Base-by-base conservation (phyloP, 2,113 vertebrate species). In the Aegotheles bennettii region DNA sequence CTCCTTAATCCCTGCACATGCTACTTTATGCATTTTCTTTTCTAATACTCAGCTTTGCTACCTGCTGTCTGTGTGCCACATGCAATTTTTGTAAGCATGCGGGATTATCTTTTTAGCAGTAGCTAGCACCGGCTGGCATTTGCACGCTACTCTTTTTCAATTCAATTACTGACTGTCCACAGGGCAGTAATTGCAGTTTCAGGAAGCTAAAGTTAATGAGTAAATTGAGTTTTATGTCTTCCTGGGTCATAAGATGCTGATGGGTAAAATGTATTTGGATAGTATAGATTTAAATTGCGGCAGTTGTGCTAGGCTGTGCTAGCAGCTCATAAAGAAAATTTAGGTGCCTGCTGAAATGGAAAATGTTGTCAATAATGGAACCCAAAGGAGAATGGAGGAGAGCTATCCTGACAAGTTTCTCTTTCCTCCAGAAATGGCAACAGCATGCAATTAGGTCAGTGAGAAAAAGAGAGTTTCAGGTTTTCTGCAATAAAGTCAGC, bases 131-230 rank as follows among this genome's bases (percentile, higher is more conserved):
- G 13, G 25, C 77, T 93, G 61, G 25, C 42, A 60, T 94, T 91
- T 93, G 75, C 38, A 54, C 95, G 63, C 75, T 77, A 9, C 50
- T 45, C 53, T 0, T 67, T 69, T 36, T 90, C 75, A 84, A 7
- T 83, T 95, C 70, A 93, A 60, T 93, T 96, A 71, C 54, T 88
- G 70, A n/a, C 68, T 84, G 35, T 67, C 82, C 90, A 88, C 56
- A 45, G 68, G 68, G 64, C 85, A 90, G 85, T 93, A 95, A 94
- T 82, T 90, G 82, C 67, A 35, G 68, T 83, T 93, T 94, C 79
- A 86, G 71, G 84, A 95, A 91, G 79, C 79, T 83, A 61, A 92
- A 85, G 85, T 94, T 97, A 94, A 96, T 90, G 71, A 95, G 35
- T 91, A 90, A 94, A 93, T 94, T 79, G 76, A 88, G 71, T 83